Evolutionary conservation across 2,888 invertebrate species (phyloP).

Genomic region (Pollenia griseotomentosa): DNA sequence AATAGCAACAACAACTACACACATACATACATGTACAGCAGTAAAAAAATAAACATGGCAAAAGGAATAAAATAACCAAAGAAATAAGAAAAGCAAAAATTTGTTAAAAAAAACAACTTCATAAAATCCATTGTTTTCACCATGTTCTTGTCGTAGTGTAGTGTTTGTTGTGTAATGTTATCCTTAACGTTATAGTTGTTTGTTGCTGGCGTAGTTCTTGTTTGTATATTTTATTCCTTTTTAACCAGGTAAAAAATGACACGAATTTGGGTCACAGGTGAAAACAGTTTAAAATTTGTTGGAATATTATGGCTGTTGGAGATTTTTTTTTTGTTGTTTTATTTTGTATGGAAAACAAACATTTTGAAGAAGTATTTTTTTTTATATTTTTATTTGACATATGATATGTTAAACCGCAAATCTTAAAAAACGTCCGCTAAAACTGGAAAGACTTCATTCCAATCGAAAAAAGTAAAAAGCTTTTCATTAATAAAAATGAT

Average conservation of each 20-base stretch:
- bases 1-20: constrained; percentile 6
- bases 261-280: constrained; percentile 70
- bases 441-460: too few species aligned
- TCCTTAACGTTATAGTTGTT: constrained; percentile 25
- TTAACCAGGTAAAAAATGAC: constrained; percentile 39
- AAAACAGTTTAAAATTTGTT: constrained; percentile 66
- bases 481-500: too few species aligned
- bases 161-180: constrained; percentile 24
- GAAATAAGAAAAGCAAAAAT: constrained; percentile 52
- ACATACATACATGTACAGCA: neutral
- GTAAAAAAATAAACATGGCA: constrained; percentile 29
- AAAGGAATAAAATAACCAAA: constrained; percentile 47
- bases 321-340: neutral
- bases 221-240: constrained; percentile 59
- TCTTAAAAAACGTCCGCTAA: neutral
- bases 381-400: neutral
- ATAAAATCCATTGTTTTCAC: constrained; percentile 70
- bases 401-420: neutral
- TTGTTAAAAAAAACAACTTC: constrained; percentile 63
- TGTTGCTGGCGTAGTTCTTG: constrained; percentile 24
- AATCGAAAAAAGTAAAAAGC: too few species aligned
- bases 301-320: neutral
- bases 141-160: constrained; percentile 19
- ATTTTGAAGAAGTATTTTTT: constrained; percentile 16
- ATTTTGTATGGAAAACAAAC: neutral